A percentile compares a stretch with the other conserved stretches of the same genome.
Conservation (phyloP, 2,888 invertebrate species). For the Epinotia bilunana region DNA sequence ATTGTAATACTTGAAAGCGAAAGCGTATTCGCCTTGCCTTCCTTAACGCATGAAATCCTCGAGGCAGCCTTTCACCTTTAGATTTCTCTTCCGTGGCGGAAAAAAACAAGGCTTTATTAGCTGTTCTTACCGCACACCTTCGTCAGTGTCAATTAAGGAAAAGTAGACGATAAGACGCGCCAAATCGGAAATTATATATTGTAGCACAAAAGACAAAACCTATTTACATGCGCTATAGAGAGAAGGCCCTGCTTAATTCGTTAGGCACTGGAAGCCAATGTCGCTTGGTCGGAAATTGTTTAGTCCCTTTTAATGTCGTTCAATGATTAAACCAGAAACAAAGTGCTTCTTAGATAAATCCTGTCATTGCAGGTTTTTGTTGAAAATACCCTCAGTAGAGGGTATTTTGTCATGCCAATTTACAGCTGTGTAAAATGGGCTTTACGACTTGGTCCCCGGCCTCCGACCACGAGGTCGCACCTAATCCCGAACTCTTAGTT, state of each 20-base stretch:
- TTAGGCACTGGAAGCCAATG: constrained; percentile 14
- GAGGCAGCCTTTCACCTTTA: constrained; percentile 51
- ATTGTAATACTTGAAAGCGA: constrained; percentile 45
- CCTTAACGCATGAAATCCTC: constrained; percentile 48
- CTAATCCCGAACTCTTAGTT: constrained; percentile 41
- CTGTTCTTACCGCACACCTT: constrained; percentile 61
- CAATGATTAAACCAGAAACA: constrained; percentile 1
- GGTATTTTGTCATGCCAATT: constrained; percentile 19
- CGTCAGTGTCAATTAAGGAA: constrained; percentile 77
- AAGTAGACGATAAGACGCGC: constrained; percentile 51
- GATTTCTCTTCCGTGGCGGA: constrained; percentile 51
- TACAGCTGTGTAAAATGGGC: constrained; percentile 32
- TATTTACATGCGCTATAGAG: constrained; percentile 43
- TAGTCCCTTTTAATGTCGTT: constrained; percentile 9
- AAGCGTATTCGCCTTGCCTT: constrained; percentile 45
- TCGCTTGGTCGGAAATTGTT: not conserved
- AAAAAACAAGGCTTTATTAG: constrained; percentile 62
- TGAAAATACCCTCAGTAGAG: not conserved
- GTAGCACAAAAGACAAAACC: constrained; percentile 37
- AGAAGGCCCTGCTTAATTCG: constrained; percentile 16
- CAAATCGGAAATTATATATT: constrained; percentile 51
- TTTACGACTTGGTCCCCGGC: constrained; percentile 30
- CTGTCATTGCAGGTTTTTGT: not conserved
- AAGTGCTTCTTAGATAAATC: not conserved
- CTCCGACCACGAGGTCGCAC: constrained; percentile 34